Base-by-base conservation (phyloP, 2,113 vertebrate genomes). In the Halichoeres trimaculatus region DNA sequence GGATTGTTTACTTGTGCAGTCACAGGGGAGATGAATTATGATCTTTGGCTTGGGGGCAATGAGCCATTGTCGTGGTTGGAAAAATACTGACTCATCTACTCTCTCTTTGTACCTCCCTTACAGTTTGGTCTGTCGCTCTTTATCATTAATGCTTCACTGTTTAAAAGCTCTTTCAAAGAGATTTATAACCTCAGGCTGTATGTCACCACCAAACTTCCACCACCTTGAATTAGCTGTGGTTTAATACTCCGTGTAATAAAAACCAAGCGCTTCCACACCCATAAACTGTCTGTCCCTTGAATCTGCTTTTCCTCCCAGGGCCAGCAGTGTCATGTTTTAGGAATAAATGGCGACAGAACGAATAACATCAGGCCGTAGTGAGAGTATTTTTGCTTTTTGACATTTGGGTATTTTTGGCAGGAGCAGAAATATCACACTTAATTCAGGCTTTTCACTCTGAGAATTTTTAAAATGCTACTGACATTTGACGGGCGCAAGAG, bases 371-470 rank as follows among this genome's bases (percentile, higher is more conserved):
- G 24, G 6, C 48, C 34, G 24, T 43, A 6, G 5, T 50, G 22
- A 70, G 19, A 70, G 19, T 62, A 19, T 60, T 63, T 82, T 78
- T 76, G 20, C 54, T 70, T 56, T 71, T 47, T 84, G 73, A 78
- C 76, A 78, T 77, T 84, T 77, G 7, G 40, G 50, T 16, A 30
- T 30, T 30, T 75, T 83, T 85, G 84, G 74, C 80, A 82, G 51
- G 47, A 56, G 57, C 24, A 62, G 45, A 72, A 76, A 65, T 63
- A 58, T 77, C 80, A 64, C 65, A 66, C 78, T 80, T 75, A 63
- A 79, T 81, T 81, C 50, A 26, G 40, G 20, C 55, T 62, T 74
- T 78, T 69, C 14, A 26, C 50, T 59, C 76, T 66, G n/a, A 23
- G 34, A 30, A 12, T 60, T 57, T 61, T 63, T 57, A n/a, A 66